Evolutionary conservation across 2,888 invertebrate species (phyloP).

Genomic region (Agapostemon virescens): DNA sequence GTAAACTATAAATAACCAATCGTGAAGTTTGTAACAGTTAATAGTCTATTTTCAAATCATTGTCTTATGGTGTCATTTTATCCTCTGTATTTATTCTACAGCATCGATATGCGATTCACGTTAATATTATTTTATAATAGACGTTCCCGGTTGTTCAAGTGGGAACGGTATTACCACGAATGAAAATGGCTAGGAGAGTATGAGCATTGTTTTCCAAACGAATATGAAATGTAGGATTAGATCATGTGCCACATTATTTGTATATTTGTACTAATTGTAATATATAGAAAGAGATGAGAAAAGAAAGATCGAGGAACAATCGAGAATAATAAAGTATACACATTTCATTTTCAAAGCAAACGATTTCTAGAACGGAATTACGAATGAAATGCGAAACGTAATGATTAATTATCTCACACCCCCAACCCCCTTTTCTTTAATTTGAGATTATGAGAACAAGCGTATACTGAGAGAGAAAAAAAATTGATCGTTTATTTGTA

Average conservation of each 20-base stretch:
- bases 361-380: neutral
- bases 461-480: conserved; percentile 39
- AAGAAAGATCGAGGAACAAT: conserved; percentile 11
- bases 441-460: conserved; percentile 33
- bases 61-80: conserved; percentile 26
- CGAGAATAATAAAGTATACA: neutral
- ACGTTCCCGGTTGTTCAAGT: conserved; percentile 12
- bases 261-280: conserved; percentile 42
- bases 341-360: conserved; percentile 18
- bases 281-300: conserved; percentile 40
- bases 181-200: conserved; percentile 55
- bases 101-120: conserved; percentile 3
- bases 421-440: conserved; percentile 18
- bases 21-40: conserved; percentile 20
- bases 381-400: conserved; percentile 12
- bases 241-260: conserved; percentile 54
- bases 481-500: conserved; percentile 51
- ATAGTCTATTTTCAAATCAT: conserved; percentile 34
- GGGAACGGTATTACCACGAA: conserved; percentile 20
- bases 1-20: conserved; percentile 48
- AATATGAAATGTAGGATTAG: conserved; percentile 33
- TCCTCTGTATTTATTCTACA: conserved; percentile 3
- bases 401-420: conserved; percentile 20
- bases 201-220: conserved; percentile 44
- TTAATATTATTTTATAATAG: conserved; percentile 19